Percentiles rank a stretch among this genome's conserved stretches.
Evolutionary conservation across 2,888 invertebrate genomes (phyloP).

Genomic region (Habrosyne pyritoides): DNA sequence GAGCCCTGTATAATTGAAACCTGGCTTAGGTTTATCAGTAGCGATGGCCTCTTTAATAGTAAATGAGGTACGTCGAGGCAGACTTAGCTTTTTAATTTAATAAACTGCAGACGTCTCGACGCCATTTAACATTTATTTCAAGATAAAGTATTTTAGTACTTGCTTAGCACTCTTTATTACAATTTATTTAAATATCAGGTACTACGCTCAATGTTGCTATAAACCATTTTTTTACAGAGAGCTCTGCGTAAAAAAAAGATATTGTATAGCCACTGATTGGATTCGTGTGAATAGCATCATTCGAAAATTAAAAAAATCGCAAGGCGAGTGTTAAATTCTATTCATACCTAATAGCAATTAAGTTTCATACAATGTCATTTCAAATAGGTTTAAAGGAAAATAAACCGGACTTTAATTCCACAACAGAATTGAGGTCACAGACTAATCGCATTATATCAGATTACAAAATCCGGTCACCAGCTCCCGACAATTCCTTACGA

Average conservation of each 20-base stretch:
- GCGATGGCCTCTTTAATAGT: background rate
- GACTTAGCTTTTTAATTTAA: background rate
- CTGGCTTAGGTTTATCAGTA: background rate
- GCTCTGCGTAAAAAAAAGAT: background rate
- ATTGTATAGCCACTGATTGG: too few species aligned
- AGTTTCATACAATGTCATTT: too few species aligned
- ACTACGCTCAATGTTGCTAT: background rate
- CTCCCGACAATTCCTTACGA: conserved; percentile 14
- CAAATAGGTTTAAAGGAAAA: background rate
- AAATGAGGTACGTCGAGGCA: background rate
- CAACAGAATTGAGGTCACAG: background rate
- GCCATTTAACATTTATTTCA: background rate
- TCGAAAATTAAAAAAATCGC: too few species aligned
- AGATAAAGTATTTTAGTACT: background rate
- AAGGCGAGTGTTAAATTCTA: too few species aligned
- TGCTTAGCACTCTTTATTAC: background rate
- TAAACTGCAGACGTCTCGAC: conserved; percentile 1
- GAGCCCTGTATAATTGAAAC: background rate
- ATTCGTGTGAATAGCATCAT: too few species aligned
- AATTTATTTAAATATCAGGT: background rate
- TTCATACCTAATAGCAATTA: too few species aligned
- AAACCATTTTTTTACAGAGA: background rate
- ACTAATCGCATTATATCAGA: background rate
- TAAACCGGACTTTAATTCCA: background rate
- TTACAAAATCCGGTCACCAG: background rate